A percentile compares a stretch with the other conserved stretches of the same genome.
Conservation (phyloP, 2,888 invertebrate genomes). For the Eremobia ochroleuca region DNA sequence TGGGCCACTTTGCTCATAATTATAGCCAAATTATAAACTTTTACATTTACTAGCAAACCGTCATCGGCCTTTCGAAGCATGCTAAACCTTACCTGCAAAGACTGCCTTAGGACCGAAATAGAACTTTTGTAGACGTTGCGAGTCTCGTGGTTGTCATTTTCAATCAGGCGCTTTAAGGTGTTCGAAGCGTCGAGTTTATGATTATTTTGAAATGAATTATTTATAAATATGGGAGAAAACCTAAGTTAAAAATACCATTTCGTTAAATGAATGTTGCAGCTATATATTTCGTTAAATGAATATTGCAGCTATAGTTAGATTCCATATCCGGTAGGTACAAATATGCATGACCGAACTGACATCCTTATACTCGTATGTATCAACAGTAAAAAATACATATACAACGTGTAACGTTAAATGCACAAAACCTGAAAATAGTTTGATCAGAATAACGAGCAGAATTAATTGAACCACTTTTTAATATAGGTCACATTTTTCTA, state of each 20-base stretch:
- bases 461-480: too few relatives aligned
- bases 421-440: too few relatives aligned
- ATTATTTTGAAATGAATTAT: neutral
- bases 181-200: neutral
- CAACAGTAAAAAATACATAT: neutral
- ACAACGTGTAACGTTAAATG: too few relatives aligned
- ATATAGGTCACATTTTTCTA: too few relatives aligned
- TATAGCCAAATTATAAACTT: neutral
- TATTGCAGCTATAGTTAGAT: neutral
- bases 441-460: too few relatives aligned
- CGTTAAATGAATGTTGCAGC: neutral
- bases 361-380: neutral
- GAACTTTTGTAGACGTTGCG: neutral
- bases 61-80: neutral
- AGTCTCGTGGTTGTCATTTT: neutral
- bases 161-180: conserved; percentile 14
- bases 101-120: conserved; percentile 19
- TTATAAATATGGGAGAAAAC: neutral
- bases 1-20: neutral
- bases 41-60: neutral
- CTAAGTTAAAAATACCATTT: neutral
- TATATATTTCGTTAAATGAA: too few relatives aligned
- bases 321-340: neutral
- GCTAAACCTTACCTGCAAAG: neutral
- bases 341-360: neutral